Evolutionary conservation across 2,888 invertebrate genomes (phyloP).

Genomic region (Torymus auratus): DNA sequence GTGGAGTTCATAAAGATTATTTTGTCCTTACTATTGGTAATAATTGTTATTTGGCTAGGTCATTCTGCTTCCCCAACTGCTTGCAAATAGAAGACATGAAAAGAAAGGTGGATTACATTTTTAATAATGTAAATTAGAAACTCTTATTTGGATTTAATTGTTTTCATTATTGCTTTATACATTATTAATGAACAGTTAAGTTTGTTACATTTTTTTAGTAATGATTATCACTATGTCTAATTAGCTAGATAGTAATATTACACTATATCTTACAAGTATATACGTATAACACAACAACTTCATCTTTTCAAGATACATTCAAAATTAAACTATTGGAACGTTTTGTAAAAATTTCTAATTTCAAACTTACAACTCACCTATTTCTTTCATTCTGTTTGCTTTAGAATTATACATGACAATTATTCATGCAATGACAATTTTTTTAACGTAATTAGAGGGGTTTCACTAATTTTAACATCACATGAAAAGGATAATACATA

Average conservation of each 20-base stretch:
- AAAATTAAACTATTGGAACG: constrained; percentile 21
- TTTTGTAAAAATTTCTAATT: constrained; percentile 37
- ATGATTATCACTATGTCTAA: constrained; percentile 26
- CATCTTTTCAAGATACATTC: constrained; percentile 23
- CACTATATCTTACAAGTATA: constrained; percentile 33
- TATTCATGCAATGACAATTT: constrained; percentile 47
- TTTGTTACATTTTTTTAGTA: constrained; percentile 37
- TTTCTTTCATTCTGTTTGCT: constrained; percentile 30
- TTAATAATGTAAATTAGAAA: constrained; percentile 49
- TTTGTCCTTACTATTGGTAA: constrained; percentile 74
- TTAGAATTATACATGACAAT: constrained; percentile 29
- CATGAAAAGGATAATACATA: constrained; percentile 31
- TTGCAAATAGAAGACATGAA: constrained; percentile 71
- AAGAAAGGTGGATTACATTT: constrained; percentile 60
- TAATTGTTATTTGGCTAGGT: constrained; percentile 76
- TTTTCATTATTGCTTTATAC: constrained; percentile 38
- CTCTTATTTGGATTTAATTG: constrained; percentile 33
- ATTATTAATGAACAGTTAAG: constrained; percentile 49
- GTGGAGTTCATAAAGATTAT: constrained; percentile 51
- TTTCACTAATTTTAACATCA: constrained; percentile 34
- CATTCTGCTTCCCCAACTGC: constrained; percentile 76
- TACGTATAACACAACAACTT: constrained; percentile 29
- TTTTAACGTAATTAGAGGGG: constrained; percentile 21
- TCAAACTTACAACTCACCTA: constrained; percentile 26
- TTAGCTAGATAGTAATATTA: constrained; percentile 30